Conservation (phyloP, 2,113 vertebrate genomes). For the Burhinus oedicnemus region DNA sequence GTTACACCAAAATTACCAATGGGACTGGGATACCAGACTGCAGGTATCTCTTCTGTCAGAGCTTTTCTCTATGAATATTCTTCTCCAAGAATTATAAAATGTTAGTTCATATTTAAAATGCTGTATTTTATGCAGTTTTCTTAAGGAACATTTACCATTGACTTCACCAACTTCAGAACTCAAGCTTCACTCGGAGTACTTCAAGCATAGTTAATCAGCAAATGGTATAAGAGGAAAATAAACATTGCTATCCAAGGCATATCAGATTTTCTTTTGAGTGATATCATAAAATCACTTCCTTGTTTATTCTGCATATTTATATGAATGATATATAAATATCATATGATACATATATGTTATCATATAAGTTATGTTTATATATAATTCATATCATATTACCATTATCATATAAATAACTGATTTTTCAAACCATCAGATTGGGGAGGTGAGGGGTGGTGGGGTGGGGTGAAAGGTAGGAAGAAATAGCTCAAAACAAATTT, state of each 20-base stretch:
- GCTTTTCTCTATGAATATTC: background rate
- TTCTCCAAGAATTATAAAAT: background rate
- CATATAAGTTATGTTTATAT: background rate
- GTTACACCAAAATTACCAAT: slow-evolving; percentile 68
- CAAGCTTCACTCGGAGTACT: background rate
- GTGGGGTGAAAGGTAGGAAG: background rate
- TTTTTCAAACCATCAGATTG: background rate
- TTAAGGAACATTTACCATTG: background rate
- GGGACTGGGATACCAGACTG: slow-evolving; percentile 70
- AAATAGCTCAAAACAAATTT: background rate
- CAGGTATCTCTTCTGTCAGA: slow-evolving; percentile 69
- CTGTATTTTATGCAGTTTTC: background rate
- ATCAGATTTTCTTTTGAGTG: background rate
- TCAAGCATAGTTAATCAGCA: background rate
- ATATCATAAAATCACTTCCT: background rate
- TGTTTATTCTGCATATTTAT: background rate
- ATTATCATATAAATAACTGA: background rate
- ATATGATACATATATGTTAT: too few relatives aligned
- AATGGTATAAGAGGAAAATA: background rate
- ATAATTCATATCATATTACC: background rate
- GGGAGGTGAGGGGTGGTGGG: rapidly evolving
- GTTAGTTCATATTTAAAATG: background rate
- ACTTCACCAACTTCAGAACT: background rate
- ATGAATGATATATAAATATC: background rate
- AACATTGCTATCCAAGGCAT: background rate